phyloP scores from a whole-genome alignment of 2,888 invertebrate species.

The Syrista parreyssii region DNA sequence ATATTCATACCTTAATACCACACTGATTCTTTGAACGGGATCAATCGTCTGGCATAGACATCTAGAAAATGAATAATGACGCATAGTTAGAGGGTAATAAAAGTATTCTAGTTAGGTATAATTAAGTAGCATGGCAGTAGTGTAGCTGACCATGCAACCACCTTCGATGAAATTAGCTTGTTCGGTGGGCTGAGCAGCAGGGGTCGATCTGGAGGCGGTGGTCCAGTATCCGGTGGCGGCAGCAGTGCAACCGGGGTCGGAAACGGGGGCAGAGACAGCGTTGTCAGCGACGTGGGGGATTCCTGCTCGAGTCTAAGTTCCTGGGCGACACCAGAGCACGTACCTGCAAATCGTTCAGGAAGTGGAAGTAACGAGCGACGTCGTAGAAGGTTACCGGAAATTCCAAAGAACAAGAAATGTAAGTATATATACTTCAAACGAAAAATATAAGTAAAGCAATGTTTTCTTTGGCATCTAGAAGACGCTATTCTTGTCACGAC shows the following conservation, averaged over 20 bases:
- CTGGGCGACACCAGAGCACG: conserved; percentile 61
- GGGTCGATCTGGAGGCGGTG: conserved; percentile 49
- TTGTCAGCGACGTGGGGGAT: conserved; percentile 59
- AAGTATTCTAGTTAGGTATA: neutral
- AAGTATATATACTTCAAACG: conserved; percentile 61
- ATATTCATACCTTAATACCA: no score
- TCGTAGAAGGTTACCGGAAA: conserved; percentile 87
- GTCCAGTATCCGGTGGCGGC: conserved; percentile 37
- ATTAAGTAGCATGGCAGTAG: conserved; percentile 25
- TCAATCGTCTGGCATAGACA: no score
- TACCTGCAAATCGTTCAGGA: conserved; percentile 46
- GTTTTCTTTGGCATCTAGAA: neutral
- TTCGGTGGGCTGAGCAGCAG: conserved; percentile 62
- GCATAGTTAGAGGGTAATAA: neutral
- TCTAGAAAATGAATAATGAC: neutral
- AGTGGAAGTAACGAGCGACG: conserved; percentile 70
- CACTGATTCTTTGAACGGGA: no score
- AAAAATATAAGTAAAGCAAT: neutral
- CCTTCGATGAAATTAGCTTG: conserved; percentile 60
- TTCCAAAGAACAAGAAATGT: conserved; percentile 91
- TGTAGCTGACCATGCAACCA: conserved; percentile 44
- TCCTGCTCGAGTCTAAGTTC: conserved; percentile 59
- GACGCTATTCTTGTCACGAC: neutral
- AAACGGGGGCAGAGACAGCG: conserved; percentile 58
- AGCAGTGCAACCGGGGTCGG: conserved; percentile 26